phyloP scores from a whole-genome alignment of 2,797 vertebrate species.

The Pangasius mekongensis region DNA sequence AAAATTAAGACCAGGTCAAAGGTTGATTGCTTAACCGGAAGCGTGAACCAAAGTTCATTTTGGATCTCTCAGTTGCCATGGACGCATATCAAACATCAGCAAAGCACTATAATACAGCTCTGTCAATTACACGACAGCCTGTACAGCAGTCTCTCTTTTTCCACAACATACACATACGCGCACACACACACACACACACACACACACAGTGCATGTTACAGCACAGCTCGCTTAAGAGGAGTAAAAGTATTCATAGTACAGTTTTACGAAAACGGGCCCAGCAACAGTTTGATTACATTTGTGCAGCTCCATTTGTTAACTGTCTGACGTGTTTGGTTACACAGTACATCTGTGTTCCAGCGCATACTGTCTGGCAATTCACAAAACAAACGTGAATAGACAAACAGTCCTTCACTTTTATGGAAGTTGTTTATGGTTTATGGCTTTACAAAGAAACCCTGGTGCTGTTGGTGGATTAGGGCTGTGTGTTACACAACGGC shows the following conservation, averaged over 20 bases:
- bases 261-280: slow-evolving; percentile 27
- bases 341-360: slow-evolving; percentile 4
- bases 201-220: slow-evolving; percentile 21
- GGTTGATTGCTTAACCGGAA: neutral
- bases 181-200: slow-evolving; percentile 15
- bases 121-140: slow-evolving; percentile 36
- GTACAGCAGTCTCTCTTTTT: slow-evolving; percentile 37
- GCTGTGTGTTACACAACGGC: neutral
- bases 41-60: neutral
- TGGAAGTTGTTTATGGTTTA: slow-evolving; percentile 22
- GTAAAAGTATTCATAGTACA: slow-evolving; percentile 23
- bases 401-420: slow-evolving; percentile 26
- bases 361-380: slow-evolving; percentile 18
- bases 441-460: slow-evolving; percentile 21
- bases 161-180: slow-evolving; percentile 34
- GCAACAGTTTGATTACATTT: slow-evolving; percentile 13
- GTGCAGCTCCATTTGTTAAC: neutral
- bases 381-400: slow-evolving; percentile 6
- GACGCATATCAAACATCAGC: slow-evolving; percentile 30
- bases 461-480: neutral
- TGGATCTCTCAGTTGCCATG: slow-evolving; percentile 23
- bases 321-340: slow-evolving; percentile 30
- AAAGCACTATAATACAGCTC: slow-evolving; percentile 6
- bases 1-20: slow-evolving; percentile 6
- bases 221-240: slow-evolving; percentile 23